A percentile compares a stretch with the other conserved stretches of the same genome.
Conservation (phyloP, 1,140 invertebrate genomes). For the Apis mellifera region DNA sequence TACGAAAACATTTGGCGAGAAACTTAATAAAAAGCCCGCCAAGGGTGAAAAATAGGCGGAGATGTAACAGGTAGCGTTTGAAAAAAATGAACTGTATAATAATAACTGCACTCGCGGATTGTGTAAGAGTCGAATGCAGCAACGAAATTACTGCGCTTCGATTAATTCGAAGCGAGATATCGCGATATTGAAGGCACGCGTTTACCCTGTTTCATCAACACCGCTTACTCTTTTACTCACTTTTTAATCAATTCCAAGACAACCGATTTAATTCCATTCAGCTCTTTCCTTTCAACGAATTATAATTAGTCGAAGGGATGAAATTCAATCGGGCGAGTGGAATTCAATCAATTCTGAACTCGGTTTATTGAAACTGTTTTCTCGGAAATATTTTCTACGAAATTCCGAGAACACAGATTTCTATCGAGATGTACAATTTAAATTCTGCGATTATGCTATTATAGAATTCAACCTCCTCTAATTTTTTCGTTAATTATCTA, state of each 20-base stretch:
- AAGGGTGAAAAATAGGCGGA: background rate
- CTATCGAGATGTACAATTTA: background rate
- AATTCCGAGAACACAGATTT: background rate
- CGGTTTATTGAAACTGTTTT: background rate
- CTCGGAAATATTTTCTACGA: background rate
- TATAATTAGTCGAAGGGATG: slow-evolving; percentile 1
- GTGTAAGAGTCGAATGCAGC: background rate
- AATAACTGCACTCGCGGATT: background rate
- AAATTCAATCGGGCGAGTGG: slow-evolving; percentile 11
- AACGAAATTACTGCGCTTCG: slow-evolving; percentile 27
- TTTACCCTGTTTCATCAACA: slow-evolving; percentile 7
- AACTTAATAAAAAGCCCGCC: background rate
- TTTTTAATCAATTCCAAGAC: background rate
- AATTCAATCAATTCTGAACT: background rate
- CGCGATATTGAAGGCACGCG: background rate
- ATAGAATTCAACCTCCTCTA: background rate
- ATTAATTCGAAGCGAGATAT: slow-evolving; percentile 19
- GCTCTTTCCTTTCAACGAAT: background rate
- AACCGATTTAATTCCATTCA: background rate
- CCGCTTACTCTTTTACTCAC: background rate
- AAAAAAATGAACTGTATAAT: background rate
- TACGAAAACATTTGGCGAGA: background rate
- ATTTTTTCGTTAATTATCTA: background rate
- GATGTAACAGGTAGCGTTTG: background rate
- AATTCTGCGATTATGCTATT: background rate